Conservation (phyloP, 1,140 invertebrate species). For the Pseudomyrmex pallidus region DNA sequence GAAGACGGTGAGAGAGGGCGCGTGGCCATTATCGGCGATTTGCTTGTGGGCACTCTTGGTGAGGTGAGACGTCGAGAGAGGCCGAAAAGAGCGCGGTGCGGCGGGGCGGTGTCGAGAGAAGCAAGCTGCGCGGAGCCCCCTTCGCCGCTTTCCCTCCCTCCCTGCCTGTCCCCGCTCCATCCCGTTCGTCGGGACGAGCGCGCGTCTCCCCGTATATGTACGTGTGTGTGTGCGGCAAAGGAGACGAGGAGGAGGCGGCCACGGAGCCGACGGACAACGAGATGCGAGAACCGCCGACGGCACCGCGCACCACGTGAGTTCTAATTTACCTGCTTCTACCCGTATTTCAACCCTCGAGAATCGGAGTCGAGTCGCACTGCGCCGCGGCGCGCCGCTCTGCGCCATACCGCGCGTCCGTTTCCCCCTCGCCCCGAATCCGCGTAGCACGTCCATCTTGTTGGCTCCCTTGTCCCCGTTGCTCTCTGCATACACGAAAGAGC, state of each 20-base stretch:
- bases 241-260: conserved; percentile 63
- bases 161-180: conserved; percentile 64
- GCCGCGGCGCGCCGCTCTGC: conserved; percentile 35
- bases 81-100: conserved; percentile 73
- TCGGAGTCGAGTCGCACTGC: conserved; percentile 21
- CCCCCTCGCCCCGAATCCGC: conserved; percentile 67
- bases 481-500: conserved; percentile 42
- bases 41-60: conserved; percentile 75
- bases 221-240: conserved; percentile 30
- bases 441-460: conserved; percentile 80
- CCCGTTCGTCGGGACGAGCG: conserved; percentile 79
- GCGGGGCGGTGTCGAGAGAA: neutral
- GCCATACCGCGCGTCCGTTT: conserved; percentile 41
- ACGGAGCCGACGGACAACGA: conserved; percentile 69
- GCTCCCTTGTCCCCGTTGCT: conserved; percentile 81
- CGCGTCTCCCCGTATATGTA: conserved; percentile 62
- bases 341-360: neutral
- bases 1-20: conserved; percentile 61
- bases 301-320: conserved; percentile 82
- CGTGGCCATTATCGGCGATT: conserved; percentile 78
- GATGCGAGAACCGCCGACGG: conserved; percentile 78
- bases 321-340: conserved; percentile 23
- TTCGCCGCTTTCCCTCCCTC: neutral
- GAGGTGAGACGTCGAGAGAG: conserved; percentile 80
- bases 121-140: neutral